Base-by-base conservation (phyloP, 1,140 invertebrate species). In the Cydia pomonella region DNA sequence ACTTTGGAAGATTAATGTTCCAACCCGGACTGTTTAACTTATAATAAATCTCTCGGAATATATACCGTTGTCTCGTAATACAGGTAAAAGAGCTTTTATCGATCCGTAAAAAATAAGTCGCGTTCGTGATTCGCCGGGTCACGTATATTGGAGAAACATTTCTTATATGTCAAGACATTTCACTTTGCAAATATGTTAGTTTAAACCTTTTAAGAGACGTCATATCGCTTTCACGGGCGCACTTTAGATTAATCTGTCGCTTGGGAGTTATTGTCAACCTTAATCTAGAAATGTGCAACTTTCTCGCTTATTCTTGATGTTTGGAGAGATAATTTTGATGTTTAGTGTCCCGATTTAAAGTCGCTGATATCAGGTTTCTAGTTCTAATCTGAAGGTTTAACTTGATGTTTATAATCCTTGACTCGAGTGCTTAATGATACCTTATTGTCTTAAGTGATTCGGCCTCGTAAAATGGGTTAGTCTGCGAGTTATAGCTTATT, bases 61-160 rank as follows among this genome's bases (percentile, higher is more conserved):
- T 77, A 76, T 64, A 80, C 72, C 66, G 50, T 41, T 73, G 71
- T 59, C 53, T 59, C 53, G 53, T 78, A 76, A 75, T 66, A 78
- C 79, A 76, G 77, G 77, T 79, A 77, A 81, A 76, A 75, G 72
- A 79, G 77, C 80, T 80, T 82, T 84, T 77, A 78, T 80, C 73
- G 78, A 78, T 77, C 77, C 74, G 77, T 18, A 59, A 82, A 78
- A 81, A 79, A 78, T 76, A 81, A 79, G 76, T 79, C 80, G 59
- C 73, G 76, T 23, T 84, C 81, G 82, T 84, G 82, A 79, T 79
- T 71, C 53, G 74, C 50, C 72, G 41, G 50, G 80, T 85, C 82
- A 82, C 81, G 84, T 75, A 77, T 72, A 72, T 41, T 72, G 63
- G 73, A 71, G 62, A 74, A 77, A 72, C 72, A 75, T 75, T 76